Evolutionary conservation across 2,888 invertebrate species (phyloP), one percentile per base, ranked within the genome.

Genomic region (Fragum fragum): DNA sequence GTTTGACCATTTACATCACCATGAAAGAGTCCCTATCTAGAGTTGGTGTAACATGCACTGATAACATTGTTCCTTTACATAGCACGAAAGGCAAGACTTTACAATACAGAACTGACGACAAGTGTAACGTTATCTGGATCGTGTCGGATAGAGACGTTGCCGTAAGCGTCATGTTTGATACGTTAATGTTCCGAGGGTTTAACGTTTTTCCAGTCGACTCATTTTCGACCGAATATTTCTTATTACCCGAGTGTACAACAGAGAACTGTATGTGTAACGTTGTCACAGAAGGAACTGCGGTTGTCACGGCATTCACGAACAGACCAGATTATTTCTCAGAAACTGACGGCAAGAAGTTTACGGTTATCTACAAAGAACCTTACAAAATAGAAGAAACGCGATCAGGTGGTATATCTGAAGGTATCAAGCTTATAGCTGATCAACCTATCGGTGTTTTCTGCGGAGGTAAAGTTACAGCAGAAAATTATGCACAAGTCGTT

Each of bases 401-500:
- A 9, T 14, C 47, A 18, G 47, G 47, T n/a, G 47, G 47, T 47
- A 47, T 47, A 47, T 47, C 47, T 9, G 14, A 47, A 18, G 47
- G 47, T 9, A 21, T n/a, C 5, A 26, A 26, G 14, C 57, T 57
- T 14, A 6, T 21, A 18, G 21, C 61, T 18, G 6, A 32, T 18
- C 21, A n/a, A 18, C 61, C 61, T 32, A n/a, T 61, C 18, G 61
- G 61, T 28, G 61, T 61, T 18, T 61, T 61, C 26, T 61, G 61
- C 32, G n/a, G 28, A 7, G 26, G 28, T 1, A 2, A 23, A 14
- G 23, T 5, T 3, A n/a, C 57, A 3, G n/a, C 14, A 7, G 26
- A 26, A 14, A 57, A 26, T 14, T 57, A 21, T 11, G 26, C 7
- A n/a, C 61, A 61, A n/a, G 16, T 61, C 11, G 16, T 61, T 1